Percentiles rank a stretch among this genome's conserved stretches.
These are phyloP conservation scores for Thymelicus sylvestris DNA, from an alignment of 2,888 invertebrate species.

Conservation along the genomic window DNA sequence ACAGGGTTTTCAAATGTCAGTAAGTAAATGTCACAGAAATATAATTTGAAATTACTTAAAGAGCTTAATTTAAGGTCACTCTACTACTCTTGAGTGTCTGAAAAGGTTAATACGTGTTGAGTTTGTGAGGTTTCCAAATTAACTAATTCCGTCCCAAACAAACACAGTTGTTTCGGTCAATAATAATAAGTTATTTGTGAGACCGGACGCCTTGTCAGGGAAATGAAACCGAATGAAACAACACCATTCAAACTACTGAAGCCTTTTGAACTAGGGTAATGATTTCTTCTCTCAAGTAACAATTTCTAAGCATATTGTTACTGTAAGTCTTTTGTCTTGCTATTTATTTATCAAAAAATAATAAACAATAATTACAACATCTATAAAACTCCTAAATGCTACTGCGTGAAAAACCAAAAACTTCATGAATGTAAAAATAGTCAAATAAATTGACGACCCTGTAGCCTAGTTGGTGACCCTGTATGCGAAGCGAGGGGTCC, in stretches of 20 bases:
- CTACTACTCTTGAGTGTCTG: slow-evolving; percentile 5
- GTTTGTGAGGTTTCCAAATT: slow-evolving; percentile 8
- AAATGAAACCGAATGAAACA: background rate
- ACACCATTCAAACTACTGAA: background rate
- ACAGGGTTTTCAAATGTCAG: no score
- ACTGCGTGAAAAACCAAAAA: no score
- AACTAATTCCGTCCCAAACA: slow-evolving; percentile 22
- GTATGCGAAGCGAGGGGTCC: no score
- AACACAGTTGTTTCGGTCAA: slow-evolving; percentile 1
- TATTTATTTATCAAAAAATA: no score
- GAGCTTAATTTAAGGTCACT: slow-evolving; percentile 2
- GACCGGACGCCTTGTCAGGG: background rate
- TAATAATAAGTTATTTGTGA: slow-evolving; percentile 11
- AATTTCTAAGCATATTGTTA: background rate
- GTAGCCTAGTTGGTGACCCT: no score
- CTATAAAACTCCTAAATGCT: no score
- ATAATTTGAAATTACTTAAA: background rate
- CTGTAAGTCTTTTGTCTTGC: no score
- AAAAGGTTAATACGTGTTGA: slow-evolving; percentile 17
- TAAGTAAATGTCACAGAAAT: background rate
- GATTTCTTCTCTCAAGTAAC: background rate
- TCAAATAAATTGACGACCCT: no score
- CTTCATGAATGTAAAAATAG: no score
- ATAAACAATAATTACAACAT: no score
- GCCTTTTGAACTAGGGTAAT: background rate